These are phyloP conservation scores for Synergus laeviventris DNA, from an alignment of 2,888 invertebrate species.

Conservation along the genomic window DNA sequence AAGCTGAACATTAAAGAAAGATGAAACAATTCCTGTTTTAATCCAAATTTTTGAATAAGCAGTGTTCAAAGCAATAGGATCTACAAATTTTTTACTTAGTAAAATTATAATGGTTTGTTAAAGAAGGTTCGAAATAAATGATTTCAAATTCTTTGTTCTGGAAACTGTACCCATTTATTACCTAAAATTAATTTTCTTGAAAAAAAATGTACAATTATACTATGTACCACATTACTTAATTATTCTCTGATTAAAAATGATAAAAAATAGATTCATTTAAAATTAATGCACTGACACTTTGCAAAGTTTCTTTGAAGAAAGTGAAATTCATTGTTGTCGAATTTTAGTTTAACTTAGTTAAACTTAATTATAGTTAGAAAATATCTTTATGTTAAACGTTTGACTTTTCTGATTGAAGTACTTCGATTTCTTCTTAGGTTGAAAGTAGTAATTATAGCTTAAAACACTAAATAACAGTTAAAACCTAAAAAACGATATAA, in stretches of 20 bases:
- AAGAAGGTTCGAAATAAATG: background rate
- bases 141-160: background rate
- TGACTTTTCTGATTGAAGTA: background rate
- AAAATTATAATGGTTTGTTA: background rate
- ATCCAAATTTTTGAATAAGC: background rate
- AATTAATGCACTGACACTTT: slow-evolving; percentile 5
- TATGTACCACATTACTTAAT: slow-evolving; percentile 2
- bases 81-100: too few species aligned
- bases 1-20: background rate
- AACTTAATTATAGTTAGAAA: background rate
- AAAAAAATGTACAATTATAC: slow-evolving; percentile 32
- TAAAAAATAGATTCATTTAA: background rate
- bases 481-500: slow-evolving; percentile 15
- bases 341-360: background rate
- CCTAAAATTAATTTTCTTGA: slow-evolving; percentile 16
- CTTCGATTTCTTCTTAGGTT: background rate
- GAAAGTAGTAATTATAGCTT: slow-evolving; percentile 27
- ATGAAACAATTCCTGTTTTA: background rate
- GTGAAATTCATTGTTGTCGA: background rate
- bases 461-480: slow-evolving; percentile 39
- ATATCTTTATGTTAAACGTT: background rate
- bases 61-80: background rate
- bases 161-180: slow-evolving; percentile 19
- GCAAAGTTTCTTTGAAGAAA: background rate
- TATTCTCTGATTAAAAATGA: slow-evolving; percentile 13